Conservation (phyloP, 2,888 invertebrate genomes). For the Eurytoma californica region DNA sequence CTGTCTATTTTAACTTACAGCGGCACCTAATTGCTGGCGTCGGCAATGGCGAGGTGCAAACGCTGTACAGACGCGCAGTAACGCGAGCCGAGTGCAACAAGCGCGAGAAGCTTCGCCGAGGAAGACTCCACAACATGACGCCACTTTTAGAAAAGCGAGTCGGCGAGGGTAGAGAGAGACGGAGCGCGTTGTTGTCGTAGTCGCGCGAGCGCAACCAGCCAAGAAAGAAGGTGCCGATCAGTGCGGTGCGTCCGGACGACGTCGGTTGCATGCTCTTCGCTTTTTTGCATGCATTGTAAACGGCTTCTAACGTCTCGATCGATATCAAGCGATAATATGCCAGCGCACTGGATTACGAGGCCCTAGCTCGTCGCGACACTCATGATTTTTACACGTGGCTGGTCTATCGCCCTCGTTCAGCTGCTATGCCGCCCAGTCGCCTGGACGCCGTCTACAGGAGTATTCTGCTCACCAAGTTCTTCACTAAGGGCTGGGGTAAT, state of each 20-base stretch:
- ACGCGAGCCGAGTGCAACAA: not conserved
- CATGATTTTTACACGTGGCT: constrained; percentile 23
- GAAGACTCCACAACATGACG: not conserved
- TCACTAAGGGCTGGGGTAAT: constrained; percentile 97
- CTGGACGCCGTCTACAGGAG: constrained; percentile 90
- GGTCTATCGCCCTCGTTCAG: not conserved
- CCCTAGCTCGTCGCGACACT: constrained; percentile 3
- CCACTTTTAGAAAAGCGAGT: constrained; percentile 1
- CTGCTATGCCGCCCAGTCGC: constrained; percentile 71
- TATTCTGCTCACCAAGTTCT: constrained; percentile 92
- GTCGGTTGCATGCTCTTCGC: no score
- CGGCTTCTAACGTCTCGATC: not conserved
- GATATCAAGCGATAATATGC: not conserved
- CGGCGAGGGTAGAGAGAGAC: not conserved
- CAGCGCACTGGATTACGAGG: no score
- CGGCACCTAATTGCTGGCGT: not conserved
- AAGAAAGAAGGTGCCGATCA: not conserved
- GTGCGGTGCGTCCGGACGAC: no score
- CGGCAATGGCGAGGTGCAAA: not conserved
- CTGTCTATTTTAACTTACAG: no score
- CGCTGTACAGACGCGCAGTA: not conserved
- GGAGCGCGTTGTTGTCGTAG: constrained; percentile 2
- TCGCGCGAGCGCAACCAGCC: constrained; percentile 18
- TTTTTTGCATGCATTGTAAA: no score
- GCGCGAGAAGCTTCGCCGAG: not conserved